Evolutionary conservation across 1,140 invertebrate species (phyloP), one percentile per base, ranked within the genome.

Genomic region (Saxidomus purpurata): DNA sequence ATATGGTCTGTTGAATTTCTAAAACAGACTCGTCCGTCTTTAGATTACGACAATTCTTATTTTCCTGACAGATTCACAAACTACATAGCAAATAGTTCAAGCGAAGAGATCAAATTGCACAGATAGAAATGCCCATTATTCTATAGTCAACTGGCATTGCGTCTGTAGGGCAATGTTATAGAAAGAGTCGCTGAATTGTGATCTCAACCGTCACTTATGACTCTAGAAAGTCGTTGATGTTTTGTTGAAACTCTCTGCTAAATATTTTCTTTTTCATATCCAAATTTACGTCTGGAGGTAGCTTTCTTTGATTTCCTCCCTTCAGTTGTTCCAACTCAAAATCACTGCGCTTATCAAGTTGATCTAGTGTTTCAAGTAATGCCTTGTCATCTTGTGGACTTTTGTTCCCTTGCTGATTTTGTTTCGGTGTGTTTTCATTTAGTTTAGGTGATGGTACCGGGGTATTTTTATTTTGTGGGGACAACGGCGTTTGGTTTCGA

Each of bases 201-300:
- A n/a, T n/a, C n/a, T n/a, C n/a, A n/a, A n/a, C n/a, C n/a, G n/a
- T n/a, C n/a, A 43, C 28, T 87, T 87, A 87, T 9, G 85, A 87
- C 43, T 87, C 71, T 22, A 88, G 52, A 38, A 88, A 88, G 9
- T 22, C 9, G 36, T 88, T 88, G 2, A 88, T 88, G 36, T 88
- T 88, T 52, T 88, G 40, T 31, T 88, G 86, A 71, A 88, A 88
- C 17, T 88, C 76, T 55, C 67, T 47, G 47, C 86, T 88, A 40
- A 88, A 88, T 69, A 88, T 81, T 49, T 88, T 88, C 77, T 88
- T 88, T 34, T 80, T 80, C 77, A 88, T 81, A 38, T 88, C 34
- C 17, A 67, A 22, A 49, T 88, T 79, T 0, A 88, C 86, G 38
- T 88, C 77, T 15, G 86, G 86, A 1, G 86, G 76, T 9, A 71